A percentile compares a stretch with the other conserved stretches of the same genome.
These are phyloP conservation scores for Pseudomugil tenellus DNA, from an alignment of 2,797 vertebrate species.

Conservation along the genomic window DNA sequence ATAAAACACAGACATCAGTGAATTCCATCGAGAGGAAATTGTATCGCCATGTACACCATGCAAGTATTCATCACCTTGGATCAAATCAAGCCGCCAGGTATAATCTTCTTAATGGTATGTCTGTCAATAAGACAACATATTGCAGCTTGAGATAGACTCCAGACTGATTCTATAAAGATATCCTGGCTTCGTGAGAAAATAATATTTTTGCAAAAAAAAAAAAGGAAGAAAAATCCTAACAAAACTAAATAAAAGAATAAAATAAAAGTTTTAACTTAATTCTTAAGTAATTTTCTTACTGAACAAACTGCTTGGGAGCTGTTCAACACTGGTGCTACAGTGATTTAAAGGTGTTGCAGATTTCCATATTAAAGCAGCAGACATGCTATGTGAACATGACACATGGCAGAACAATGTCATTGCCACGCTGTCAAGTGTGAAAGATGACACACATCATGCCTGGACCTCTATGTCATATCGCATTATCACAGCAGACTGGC, in stretches of 20 bases:
- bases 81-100: constrained; percentile 68
- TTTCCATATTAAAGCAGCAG: constrained; percentile 40
- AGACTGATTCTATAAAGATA: constrained; percentile 54
- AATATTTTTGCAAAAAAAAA: constrained; percentile 11
- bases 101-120: constrained; percentile 73
- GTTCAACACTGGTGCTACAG: not conserved
- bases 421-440: constrained; percentile 59
- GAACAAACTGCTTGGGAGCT: constrained; percentile 2
- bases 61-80: constrained; percentile 67
- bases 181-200: constrained; percentile 26
- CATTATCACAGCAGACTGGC: constrained; percentile 69
- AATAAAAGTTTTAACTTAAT: constrained; percentile 35
- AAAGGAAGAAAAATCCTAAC: constrained; percentile 2
- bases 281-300: constrained; percentile 17
- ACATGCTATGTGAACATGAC: constrained; percentile 43
- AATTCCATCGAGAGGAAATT: constrained; percentile 67
- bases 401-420: constrained; percentile 62
- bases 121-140: constrained; percentile 59
- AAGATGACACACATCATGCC: constrained; percentile 73
- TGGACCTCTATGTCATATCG: constrained; percentile 67
- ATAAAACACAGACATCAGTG: constrained; percentile 75
- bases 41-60: constrained; percentile 58
- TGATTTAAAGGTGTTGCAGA: constrained; percentile 6
- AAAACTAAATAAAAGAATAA: constrained; percentile 18
- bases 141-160: constrained; percentile 46